Conservation (phyloP, 2,888 invertebrate species). For the Acanthosepion esculentum region DNA sequence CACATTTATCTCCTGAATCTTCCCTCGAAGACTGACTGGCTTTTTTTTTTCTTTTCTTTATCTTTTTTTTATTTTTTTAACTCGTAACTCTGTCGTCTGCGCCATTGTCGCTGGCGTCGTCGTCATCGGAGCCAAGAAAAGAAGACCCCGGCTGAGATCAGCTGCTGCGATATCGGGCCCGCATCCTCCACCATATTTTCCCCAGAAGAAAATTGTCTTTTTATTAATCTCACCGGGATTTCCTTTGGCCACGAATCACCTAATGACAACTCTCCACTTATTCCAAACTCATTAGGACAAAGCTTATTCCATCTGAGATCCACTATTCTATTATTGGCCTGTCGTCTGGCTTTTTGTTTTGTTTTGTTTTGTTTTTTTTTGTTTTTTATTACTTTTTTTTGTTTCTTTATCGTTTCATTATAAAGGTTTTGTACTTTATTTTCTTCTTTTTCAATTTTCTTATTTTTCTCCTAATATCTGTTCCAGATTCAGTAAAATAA, state of each 20-base stretch:
- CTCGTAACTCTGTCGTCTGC: background rate
- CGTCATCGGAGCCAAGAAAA: background rate
- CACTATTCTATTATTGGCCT: background rate
- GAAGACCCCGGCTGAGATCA: slow-evolving; percentile 33
- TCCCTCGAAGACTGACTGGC: background rate
- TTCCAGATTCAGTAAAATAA: background rate
- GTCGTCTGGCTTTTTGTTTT: background rate
- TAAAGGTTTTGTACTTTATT: background rate
- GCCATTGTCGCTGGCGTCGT: background rate
- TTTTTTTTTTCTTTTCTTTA: background rate
- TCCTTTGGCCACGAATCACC: slow-evolving; percentile 14
- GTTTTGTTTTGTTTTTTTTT: background rate
- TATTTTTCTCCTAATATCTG: background rate
- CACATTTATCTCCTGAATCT: background rate
- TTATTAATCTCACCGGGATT: slow-evolving; percentile 23
- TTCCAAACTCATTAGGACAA: slow-evolving; percentile 33
- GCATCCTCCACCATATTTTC: background rate
- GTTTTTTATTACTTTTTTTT: background rate
- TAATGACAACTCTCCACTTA: slow-evolving; percentile 21
- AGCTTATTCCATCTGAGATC: slow-evolving; percentile 16
- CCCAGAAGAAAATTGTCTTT: slow-evolving; percentile 22
- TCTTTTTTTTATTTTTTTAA: background rate
- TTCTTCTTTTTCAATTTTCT: background rate
- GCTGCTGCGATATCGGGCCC: background rate
- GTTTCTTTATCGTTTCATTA: background rate